These are phyloP conservation scores for Melanocharis versteri DNA, from an alignment of 2,113 vertebrate genomes.

Conservation along the genomic window DNA sequence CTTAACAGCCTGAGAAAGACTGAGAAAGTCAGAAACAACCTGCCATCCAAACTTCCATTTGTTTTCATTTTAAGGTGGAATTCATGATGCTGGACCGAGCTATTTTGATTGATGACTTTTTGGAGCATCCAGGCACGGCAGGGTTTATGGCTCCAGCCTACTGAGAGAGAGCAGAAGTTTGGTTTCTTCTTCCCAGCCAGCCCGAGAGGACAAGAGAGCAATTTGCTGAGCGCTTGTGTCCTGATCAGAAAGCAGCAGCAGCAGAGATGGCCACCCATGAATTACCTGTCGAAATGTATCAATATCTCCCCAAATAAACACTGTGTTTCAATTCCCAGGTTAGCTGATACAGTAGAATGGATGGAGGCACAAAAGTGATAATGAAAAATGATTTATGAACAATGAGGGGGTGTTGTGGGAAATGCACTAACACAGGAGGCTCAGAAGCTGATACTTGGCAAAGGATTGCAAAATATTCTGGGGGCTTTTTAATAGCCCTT, in stretches of 20 bases:
- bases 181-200: not conserved
- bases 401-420: not conserved
- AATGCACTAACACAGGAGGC: not conserved
- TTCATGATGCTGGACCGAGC: not conserved
- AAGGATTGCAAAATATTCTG: not conserved
- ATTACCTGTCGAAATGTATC: constrained; percentile 5
- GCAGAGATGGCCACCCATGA: constrained; percentile 10
- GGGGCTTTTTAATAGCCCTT: not conserved
- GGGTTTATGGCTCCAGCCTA: not conserved
- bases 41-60: not conserved
- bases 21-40: not conserved
- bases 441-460: not conserved
- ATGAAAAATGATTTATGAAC: constrained; percentile 15
- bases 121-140: not conserved
- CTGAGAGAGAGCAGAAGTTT: not conserved
- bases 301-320: constrained; percentile 24
- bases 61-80: not conserved
- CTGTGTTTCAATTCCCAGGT: constrained; percentile 1
- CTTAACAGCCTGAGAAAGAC: not conserved
- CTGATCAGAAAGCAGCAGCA: not conserved
- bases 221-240: not conserved
- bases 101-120: not conserved
- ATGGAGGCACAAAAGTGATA: not conserved
- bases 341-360: not conserved
- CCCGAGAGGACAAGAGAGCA: not conserved